A percentile compares a stretch with the other conserved stretches of the same genome.
Evolutionary conservation across 2,888 invertebrate genomes (phyloP).

Genomic region (Lepidocyrtoides sp.): DNA sequence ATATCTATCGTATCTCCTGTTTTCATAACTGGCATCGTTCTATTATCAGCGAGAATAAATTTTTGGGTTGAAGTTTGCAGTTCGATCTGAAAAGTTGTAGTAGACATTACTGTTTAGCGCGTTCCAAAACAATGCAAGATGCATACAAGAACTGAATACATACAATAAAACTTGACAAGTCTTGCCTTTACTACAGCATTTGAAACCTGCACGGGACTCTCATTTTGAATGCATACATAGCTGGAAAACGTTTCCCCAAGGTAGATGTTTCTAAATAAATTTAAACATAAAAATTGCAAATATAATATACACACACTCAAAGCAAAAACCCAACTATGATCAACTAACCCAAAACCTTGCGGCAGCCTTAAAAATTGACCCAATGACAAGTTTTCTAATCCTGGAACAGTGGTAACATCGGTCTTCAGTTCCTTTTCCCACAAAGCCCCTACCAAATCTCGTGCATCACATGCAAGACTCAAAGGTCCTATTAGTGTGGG

Average conservation of each 20-base stretch:
- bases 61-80: slow-evolving; percentile 96
- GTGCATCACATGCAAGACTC: slow-evolving; percentile 94
- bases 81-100: slow-evolving; percentile 93
- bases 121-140: no score
- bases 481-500: slow-evolving; percentile 95
- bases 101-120: no score
- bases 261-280: slow-evolving; percentile 92
- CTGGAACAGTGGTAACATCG: slow-evolving; percentile 94
- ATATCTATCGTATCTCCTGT: slow-evolving; percentile 96
- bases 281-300: no score
- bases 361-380: slow-evolving; percentile 97
- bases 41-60: slow-evolving; percentile 92
- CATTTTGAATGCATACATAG: slow-evolving; percentile 98
- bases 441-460: slow-evolving; percentile 94
- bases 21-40: slow-evolving; percentile 88
- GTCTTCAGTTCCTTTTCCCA: slow-evolving; percentile 93
- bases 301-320: no score
- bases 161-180: neutral
- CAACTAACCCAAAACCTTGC: slow-evolving; percentile 95
- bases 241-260: slow-evolving; percentile 99
- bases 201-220: slow-evolving; percentile 94
- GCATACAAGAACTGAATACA: neutral
- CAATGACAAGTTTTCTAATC: slow-evolving; percentile 93
- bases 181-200: slow-evolving; percentile 94
- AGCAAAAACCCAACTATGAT: neutral